Evolutionary conservation across 35 echinoderm and acorn worm genomes (phyloP).

Genomic region (Ophioderma brevispina): DNA sequence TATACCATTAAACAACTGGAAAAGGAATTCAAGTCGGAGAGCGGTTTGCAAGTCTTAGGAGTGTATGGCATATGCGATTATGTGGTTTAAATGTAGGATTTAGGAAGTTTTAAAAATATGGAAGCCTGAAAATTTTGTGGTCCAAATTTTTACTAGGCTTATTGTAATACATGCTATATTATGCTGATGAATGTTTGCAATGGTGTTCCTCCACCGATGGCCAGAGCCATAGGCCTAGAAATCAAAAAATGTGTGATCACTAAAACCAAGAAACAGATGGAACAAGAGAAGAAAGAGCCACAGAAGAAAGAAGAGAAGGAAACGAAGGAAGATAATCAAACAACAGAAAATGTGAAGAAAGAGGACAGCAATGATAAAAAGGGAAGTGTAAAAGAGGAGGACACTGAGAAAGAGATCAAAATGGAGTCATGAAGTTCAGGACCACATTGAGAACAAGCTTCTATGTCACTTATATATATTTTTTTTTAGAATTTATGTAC

Average conservation of each 20-base stretch:
- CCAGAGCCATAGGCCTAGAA: constrained; percentile 81
- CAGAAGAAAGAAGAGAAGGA: background rate
- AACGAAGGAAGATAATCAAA: constrained; percentile 7
- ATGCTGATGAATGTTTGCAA: constrained; percentile 71
- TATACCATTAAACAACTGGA: too few species aligned
- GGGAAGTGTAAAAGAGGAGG: constrained; percentile 8
- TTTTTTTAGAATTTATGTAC: too few species aligned
- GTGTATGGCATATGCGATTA: too few species aligned
- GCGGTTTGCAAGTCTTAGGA: too few species aligned
- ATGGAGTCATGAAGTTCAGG: background rate
- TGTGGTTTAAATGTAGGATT: too few species aligned
- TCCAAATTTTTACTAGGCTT: too few species aligned
- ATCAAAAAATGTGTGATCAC: constrained; percentile 85
- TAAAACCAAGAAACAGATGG: constrained; percentile 36
- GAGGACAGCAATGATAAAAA: background rate
- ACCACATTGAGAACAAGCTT: too few species aligned
- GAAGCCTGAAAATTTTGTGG: too few species aligned
- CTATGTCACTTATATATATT: too few species aligned
- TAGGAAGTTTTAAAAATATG: too few species aligned
- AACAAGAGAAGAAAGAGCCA: background rate
- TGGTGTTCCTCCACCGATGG: constrained; percentile 93
- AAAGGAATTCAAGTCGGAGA: too few species aligned
- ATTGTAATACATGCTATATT: background rate
- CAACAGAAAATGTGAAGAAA: background rate
- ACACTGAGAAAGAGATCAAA: background rate